Evolutionary conservation across 2,113 vertebrate genomes (phyloP).

Genomic region (Notarius lentiginosus): DNA sequence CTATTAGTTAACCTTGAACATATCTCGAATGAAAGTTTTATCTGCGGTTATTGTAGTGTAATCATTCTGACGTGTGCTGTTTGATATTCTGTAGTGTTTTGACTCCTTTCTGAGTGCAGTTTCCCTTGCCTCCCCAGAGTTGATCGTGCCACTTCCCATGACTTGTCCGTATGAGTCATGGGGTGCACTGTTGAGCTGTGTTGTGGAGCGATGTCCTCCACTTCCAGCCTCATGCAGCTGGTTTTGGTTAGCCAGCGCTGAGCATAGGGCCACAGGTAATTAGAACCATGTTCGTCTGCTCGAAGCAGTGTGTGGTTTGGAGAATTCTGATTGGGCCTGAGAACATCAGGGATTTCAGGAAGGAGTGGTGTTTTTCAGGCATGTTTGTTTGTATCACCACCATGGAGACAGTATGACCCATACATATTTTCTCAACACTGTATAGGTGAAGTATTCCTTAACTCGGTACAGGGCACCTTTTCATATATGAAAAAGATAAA

Average conservation of each 20-base stretch:
- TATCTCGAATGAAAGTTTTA: background rate
- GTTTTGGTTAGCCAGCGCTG: constrained; percentile 31
- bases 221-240: constrained; percentile 30
- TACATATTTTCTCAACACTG: background rate
- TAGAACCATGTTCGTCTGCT: constrained; percentile 40
- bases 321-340: constrained; percentile 16
- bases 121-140: background rate
- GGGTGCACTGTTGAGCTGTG: background rate
- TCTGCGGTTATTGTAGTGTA: background rate
- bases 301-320: constrained; percentile 4
- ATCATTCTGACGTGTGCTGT: background rate
- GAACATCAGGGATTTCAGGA: constrained; percentile 33
- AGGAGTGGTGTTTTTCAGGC: constrained; percentile 7
- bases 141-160: background rate
- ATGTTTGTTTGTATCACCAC: constrained; percentile 41
- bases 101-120: background rate
- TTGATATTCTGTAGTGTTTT: background rate
- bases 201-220: background rate
- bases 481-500: background rate
- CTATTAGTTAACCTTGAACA: no score
- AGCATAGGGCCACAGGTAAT: constrained; percentile 37
- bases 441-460: background rate
- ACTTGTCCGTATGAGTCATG: background rate
- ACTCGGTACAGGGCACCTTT: background rate
- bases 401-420: constrained; percentile 38